Base-by-base conservation (phyloP, 2,888 invertebrate species). In the Drosophila formosana region DNA sequence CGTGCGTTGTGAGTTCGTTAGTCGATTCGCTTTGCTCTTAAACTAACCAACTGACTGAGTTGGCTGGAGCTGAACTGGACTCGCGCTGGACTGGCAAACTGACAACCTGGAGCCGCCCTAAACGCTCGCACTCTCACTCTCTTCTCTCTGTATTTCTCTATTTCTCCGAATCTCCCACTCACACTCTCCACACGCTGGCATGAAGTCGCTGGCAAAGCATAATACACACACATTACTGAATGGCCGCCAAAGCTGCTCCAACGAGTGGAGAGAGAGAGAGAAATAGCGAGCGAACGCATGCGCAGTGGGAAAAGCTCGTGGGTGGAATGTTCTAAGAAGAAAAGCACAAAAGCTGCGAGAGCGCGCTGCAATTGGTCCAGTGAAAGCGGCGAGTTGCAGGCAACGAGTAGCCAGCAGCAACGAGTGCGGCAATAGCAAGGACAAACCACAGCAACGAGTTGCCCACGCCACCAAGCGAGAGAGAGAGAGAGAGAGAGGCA, bases 91-190 rank as follows among this genome's bases (percentile, higher is more conserved):
- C 79, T 72, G 56, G 37, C 37, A 37, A 23, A 50, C 55, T 55
- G 51, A 45, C 63, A 63, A 72, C 68, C 70, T 57, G 82, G 82
- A 82, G 82, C 80, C 82, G 80, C 80, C 82, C 80, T 73, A 73
- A 64, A 78, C 62, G 55, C 41, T 43, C 41, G n/a, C 43, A 30
- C 66, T n/a, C 55, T 11, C 13, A 30, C 49, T 28, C 53, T 18
- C 53, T 5, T 28, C 45, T 30, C 51, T 13, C 60, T 5, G 26
- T n/a, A 28, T 28, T 30, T 30, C 6, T 6, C 7, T 37, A 37
- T 37, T 37, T 7, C 2, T 7, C 6, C 30, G 30, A 1, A 30
- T 11, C 32, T 26, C 23, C 7, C 23, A 3, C 34, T 32, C 30
- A 4, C 43, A 50, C 39, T 52, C 32, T 37, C 45, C 41, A n/a